Evolutionary conservation across 2,113 vertebrate genomes (phyloP).

Genomic region (Struthidea cinerea): DNA sequence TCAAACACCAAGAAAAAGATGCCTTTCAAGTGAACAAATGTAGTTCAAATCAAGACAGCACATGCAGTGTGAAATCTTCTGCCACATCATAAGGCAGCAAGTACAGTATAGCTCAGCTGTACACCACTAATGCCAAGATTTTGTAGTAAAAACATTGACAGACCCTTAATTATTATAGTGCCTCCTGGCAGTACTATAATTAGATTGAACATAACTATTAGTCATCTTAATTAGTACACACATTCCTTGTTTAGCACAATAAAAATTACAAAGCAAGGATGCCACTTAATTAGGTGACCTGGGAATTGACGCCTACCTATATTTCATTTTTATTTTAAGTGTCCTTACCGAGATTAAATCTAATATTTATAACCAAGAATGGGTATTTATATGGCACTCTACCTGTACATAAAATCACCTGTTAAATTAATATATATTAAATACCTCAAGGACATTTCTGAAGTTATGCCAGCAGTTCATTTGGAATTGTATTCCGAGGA

Average conservation of each 20-base stretch:
- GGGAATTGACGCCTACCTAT: conserved; percentile 54
- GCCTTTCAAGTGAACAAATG: conserved; percentile 11
- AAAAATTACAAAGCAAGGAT: conserved; percentile 60
- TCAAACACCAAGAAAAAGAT: background rate
- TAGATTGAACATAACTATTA: conserved; percentile 47
- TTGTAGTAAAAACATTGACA: conserved; percentile 41
- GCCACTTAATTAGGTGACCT: conserved; percentile 63
- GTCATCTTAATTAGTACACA: conserved; percentile 56
- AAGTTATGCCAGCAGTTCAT: conserved; percentile 31
- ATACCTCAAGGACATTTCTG: conserved; percentile 48
- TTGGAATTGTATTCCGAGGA: conserved; percentile 6
- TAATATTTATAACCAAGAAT: conserved; percentile 49
- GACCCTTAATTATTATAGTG: conserved; percentile 32
- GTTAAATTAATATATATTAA: conserved; percentile 54
- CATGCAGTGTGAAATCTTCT: background rate
- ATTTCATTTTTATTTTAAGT: conserved; percentile 58
- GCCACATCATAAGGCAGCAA: background rate
- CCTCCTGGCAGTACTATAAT: conserved; percentile 47
- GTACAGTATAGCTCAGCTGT: background rate
- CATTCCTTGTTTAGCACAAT: conserved; percentile 55
- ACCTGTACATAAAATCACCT: conserved; percentile 42
- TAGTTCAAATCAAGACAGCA: background rate
- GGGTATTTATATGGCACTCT: conserved; percentile 23
- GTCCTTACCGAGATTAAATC: conserved; percentile 46
- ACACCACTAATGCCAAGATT: background rate